These are phyloP conservation scores for Diplosoma virens DNA, from an alignment of 23 tunicate species.

Conservation along the genomic window DNA sequence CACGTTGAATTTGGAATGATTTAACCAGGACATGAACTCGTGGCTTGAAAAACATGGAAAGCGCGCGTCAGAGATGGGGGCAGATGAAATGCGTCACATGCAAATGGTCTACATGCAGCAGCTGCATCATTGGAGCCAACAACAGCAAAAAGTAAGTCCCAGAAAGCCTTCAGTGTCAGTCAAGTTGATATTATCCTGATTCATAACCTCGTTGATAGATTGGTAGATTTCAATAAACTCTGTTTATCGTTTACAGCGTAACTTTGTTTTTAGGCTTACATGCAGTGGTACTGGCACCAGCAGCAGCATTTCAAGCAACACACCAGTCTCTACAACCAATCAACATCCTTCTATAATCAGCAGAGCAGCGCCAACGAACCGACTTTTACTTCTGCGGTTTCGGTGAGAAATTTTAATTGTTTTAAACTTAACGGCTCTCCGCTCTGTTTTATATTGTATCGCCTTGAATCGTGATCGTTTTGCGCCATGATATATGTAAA, in stretches of 20 bases:
- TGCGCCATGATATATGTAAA: too few relatives aligned
- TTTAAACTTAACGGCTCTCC: too few relatives aligned
- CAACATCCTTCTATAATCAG: conserved; percentile 14
- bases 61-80: conserved; percentile 64
- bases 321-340: neutral
- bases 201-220: neutral
- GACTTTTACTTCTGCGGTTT: too few relatives aligned
- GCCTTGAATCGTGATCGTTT: too few relatives aligned
- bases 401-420: too few relatives aligned
- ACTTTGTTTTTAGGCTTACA: conserved; percentile 40
- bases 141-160: conserved; percentile 50
- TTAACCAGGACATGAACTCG: conserved; percentile 65
- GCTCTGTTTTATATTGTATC: too few relatives aligned
- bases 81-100: conserved; percentile 64
- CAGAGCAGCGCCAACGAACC: neutral
- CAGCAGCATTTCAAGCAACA: conserved; percentile 62
- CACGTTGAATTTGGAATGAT: too few relatives aligned
- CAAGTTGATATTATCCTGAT: too few relatives aligned
- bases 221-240: too few relatives aligned
- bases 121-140: conserved; percentile 74
- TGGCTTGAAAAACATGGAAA: conserved; percentile 78
- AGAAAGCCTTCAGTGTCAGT: too few relatives aligned
- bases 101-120: conserved; percentile 88
- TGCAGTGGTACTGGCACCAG: conserved; percentile 91
- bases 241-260: neutral